Base-by-base conservation (phyloP, 2,113 vertebrate genomes). In the Ursus arctos region DNA sequence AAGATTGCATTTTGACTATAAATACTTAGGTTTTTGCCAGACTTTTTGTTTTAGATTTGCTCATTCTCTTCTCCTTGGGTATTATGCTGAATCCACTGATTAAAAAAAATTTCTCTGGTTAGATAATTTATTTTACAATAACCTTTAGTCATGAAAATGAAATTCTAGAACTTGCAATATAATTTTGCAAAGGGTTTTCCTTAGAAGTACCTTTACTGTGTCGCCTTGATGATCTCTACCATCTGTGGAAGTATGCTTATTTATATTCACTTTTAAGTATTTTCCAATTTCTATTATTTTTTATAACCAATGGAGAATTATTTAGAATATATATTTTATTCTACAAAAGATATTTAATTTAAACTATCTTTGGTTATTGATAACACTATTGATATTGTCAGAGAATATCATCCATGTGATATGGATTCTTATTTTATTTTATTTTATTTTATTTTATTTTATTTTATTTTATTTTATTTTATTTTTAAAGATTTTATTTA, bases 11-110 rank as follows among this genome's bases (percentile, higher is more conserved):
- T 36, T 88, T 89, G 79, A 61, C 10, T 24, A 61, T 28, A 90
- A 94, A 84, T 59, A 80, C 36, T 55, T 67, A 55, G 7, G 19
- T 79, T 92, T 81, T 88, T 72, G 36, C 12, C 40, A 86, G 28
- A n/a, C 24, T 91, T 82, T 95, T 88, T 91, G 4, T 83, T 22
- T 77, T 69, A 85, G 49, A 79, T 61, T 94, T 88, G 19, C 65
- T 77, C 26, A 31, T 77, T 97, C 22, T 89, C 33, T 2, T 86
- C 6, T 55, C 49, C n/a, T 49, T 18, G 53, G 72, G 40, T 31
- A 61, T 89, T 79, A 47, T 89, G 63, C 36, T 80, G 36, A 67
- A 71, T 55, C 11, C 77, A 43, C 36, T 53, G 43, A 55, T 92
- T 18, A 0, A 31, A 76, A 72, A 49, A 26, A 40, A 22, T 43